Evolutionary conservation across 2,113 vertebrate genomes (phyloP), one percentile per base, ranked within the genome.

Genomic region (Podarcis raffonei): DNA sequence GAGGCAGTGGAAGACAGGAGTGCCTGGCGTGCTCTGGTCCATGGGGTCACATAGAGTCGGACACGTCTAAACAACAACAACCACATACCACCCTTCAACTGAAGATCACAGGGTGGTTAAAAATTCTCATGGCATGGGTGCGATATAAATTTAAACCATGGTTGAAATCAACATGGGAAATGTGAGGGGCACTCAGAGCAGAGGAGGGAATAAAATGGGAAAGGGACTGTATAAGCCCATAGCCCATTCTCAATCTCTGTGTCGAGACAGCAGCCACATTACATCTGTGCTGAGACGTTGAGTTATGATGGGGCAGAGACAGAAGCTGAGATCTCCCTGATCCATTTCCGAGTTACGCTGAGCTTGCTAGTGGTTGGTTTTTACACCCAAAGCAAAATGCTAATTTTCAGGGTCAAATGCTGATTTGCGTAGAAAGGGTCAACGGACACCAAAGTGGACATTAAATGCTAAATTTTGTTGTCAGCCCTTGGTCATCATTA

Each of bases 401-500:
- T 25, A 20, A 86, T 8, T 2, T 53, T 71, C 42, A 57, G 20
- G 27, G 48, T 87, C 77, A 87, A 72, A 81, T 87, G 6, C 78
- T 81, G 77, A 81, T 87, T 74, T 81, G 25, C 32, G 32, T 81
- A 25, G 65, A 80, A 42, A 74, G 18, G 48, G 80, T 74, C 68
- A 81, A 48, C 25, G n/a, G 23, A 32, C 12, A 48, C 30, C n/a
- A 35, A 62, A 81, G 25, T n/a, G 22, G 9, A 23, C 81, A 32
- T 77, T 88, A 83, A 76, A 77, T 78, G n/a, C 39, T 57, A 83
- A 77, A 68, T 65, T 27, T 76, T 88, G 39, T 77, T 48, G 48
- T 66, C 72, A 32, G 80, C 75, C 30, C 32, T 69, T 86, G 48
- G n/a, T 88, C 0, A 0, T 32, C 0, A 0, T 88, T 80, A 53